Conservation (phyloP, 2,888 invertebrate genomes). For the Cristatella mucedo region DNA sequence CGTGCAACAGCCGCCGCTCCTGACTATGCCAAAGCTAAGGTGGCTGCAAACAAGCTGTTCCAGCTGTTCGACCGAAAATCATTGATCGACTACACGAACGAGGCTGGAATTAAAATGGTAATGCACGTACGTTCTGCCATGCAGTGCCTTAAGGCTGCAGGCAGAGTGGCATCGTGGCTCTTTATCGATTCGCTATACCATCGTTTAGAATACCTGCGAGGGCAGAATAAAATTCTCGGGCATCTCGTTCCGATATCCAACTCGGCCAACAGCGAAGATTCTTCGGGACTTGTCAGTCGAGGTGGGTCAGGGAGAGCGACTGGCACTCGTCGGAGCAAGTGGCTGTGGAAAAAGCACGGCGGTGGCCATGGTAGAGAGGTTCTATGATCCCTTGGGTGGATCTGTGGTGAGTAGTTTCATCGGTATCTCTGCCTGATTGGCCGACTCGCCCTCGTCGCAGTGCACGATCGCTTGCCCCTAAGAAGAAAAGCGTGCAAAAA, state of each 20-base stretch:
- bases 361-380: slow-evolving; percentile 15
- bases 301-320: slow-evolving; percentile 13
- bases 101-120: slow-evolving; percentile 19
- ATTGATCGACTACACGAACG: slow-evolving; percentile 20
- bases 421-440: too few species aligned
- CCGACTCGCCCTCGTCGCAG: too few species aligned
- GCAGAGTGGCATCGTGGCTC: too few species aligned
- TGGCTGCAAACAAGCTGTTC: slow-evolving; percentile 27
- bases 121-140: slow-evolving; percentile 16
- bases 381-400: slow-evolving; percentile 15
- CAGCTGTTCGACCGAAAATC: slow-evolving; percentile 24
- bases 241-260: slow-evolving; percentile 12
- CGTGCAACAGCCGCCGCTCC: slow-evolving; percentile 25
- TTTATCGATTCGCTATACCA: neutral
- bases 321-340: slow-evolving; percentile 16
- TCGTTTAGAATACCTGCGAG: slow-evolving; percentile 14
- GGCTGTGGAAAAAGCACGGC: slow-evolving; percentile 17
- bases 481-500: too few species aligned
- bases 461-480: too few species aligned
- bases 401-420: slow-evolving; percentile 19
- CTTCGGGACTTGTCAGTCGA: slow-evolving; percentile 23
- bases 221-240: slow-evolving; percentile 10
- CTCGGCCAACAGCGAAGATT: slow-evolving; percentile 10
- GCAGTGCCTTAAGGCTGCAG: too few species aligned
- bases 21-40: slow-evolving; percentile 28